phyloP scores from a whole-genome alignment of 2,888 invertebrate species.

The Polymixis flavicincta region DNA sequence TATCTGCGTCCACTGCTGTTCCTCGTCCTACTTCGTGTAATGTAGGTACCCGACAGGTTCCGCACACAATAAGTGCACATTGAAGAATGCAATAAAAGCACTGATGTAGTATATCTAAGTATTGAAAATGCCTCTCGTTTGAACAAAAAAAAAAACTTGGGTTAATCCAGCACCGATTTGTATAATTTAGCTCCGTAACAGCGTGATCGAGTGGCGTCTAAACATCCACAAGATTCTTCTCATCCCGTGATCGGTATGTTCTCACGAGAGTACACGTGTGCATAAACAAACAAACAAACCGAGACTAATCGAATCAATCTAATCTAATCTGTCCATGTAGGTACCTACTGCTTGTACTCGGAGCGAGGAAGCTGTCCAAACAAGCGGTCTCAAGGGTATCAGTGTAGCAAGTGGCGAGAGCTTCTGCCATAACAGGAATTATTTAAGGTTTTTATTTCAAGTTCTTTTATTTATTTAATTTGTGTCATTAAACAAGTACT shows the following conservation, averaged over 20 bases:
- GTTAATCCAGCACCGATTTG: neutral
- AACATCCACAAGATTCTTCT: slow-evolving; percentile 16
- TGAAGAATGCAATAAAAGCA: neutral
- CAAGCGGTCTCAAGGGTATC: slow-evolving; percentile 18
- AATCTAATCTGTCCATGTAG: slow-evolving; percentile 51
- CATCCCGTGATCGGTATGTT: neutral
- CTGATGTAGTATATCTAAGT: too few relatives aligned
- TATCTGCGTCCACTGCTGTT: neutral
- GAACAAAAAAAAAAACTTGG: neutral
- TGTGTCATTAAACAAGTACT: too few relatives aligned
- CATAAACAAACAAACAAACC: slow-evolving; percentile 39
- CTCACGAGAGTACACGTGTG: slow-evolving; percentile 26
- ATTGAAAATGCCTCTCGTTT: neutral
- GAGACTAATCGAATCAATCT: slow-evolving; percentile 57
- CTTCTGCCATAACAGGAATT: neutral
- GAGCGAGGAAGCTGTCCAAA: slow-evolving; percentile 25
- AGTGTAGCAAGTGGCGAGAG: neutral
- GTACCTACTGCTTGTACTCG: neutral
- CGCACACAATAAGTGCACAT: neutral
- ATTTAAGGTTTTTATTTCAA: neutral
- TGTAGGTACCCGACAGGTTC: neutral
- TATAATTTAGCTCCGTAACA: slow-evolving; percentile 1
- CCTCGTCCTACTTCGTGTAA: neutral
- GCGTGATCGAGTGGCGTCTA: slow-evolving; percentile 7
- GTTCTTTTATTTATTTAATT: too few relatives aligned